Conservation (phyloP, 2,113 vertebrate genomes). For the Macheiramphus alcinus region DNA sequence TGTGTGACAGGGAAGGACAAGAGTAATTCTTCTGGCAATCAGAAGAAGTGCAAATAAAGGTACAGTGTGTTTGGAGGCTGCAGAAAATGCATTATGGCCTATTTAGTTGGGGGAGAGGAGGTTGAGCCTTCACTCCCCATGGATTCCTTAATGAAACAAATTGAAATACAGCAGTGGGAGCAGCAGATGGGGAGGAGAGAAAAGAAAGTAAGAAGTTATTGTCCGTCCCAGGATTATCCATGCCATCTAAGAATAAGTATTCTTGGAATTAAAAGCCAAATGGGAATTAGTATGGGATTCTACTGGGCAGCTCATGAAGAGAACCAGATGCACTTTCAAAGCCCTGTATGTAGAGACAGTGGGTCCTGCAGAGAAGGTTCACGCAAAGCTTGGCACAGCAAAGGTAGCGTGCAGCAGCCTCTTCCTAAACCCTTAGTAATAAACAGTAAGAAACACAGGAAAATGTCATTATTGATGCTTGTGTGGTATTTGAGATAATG, state of each 20-base stretch:
- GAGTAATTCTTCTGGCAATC: neutral
- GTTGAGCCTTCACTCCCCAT: neutral
- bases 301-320: neutral
- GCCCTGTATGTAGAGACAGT: neutral
- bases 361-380: neutral
- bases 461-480: neutral
- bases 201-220: neutral
- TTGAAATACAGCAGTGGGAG: neutral
- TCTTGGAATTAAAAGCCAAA: neutral
- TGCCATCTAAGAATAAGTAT: neutral
- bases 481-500: neutral
- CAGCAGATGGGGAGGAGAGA: accelerated
- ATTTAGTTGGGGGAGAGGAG: neutral
- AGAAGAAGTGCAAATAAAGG: neutral
- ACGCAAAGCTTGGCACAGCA: neutral
- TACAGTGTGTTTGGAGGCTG: neutral
- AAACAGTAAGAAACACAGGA: neutral
- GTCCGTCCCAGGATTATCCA: neutral
- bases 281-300: neutral
- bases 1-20: neutral
- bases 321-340: neutral
- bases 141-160: neutral
- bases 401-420: accelerated
- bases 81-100: neutral
- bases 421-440: neutral